Conservation (phyloP, 2,888 invertebrate species). For the Electrophaes corylata region DNA sequence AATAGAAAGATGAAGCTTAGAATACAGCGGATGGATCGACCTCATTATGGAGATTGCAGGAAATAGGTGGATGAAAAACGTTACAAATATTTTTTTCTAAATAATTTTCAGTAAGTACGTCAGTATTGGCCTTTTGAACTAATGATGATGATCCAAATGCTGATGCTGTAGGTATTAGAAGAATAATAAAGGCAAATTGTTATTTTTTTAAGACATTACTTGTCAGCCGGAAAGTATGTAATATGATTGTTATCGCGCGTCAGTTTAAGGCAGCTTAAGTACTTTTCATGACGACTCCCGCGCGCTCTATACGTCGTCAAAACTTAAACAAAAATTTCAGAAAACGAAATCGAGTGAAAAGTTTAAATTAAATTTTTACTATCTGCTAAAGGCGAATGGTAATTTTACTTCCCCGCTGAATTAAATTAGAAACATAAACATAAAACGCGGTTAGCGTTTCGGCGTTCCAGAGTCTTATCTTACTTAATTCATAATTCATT, state of each 20-base stretch:
- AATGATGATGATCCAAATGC: no score
- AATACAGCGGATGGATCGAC: no score
- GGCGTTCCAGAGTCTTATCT: slow-evolving; percentile 30
- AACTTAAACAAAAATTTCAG: slow-evolving; percentile 25
- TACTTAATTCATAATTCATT: slow-evolving; percentile 36
- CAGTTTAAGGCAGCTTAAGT: slow-evolving; percentile 10
- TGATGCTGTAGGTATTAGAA: no score
- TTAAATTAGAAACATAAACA: slow-evolving; percentile 34
- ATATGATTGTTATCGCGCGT: not conserved
- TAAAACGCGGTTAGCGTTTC: slow-evolving; percentile 27
- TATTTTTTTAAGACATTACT: not conserved
- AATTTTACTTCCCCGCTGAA: slow-evolving; percentile 27
- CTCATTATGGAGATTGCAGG: no score
- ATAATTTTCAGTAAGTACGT: no score
- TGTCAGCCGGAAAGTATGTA: not conserved
- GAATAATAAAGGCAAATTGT: no score
- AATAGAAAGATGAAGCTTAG: not conserved
- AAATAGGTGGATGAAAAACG: no score
- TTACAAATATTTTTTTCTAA: no score
- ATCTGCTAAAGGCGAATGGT: slow-evolving; percentile 28
- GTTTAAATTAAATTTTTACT: slow-evolving; percentile 35
- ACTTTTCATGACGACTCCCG: slow-evolving; percentile 28
- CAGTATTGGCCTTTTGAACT: no score
- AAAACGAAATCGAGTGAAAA: slow-evolving; percentile 26
- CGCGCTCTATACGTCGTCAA: slow-evolving; percentile 16